phyloP scores from a whole-genome alignment of 2,113 vertebrate genomes.

The Camelus bactrianus region DNA sequence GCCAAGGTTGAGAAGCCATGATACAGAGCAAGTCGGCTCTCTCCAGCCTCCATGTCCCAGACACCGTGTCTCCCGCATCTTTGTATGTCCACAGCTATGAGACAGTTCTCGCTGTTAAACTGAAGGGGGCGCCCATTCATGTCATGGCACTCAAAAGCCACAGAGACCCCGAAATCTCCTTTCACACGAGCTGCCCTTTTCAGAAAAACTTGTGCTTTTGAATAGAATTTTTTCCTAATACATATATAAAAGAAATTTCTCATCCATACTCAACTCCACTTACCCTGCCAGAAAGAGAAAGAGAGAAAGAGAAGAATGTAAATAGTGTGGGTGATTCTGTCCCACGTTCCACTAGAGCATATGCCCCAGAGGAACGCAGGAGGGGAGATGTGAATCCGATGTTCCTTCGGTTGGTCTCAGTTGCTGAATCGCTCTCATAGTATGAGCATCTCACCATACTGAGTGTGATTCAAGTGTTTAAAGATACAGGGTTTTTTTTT shows the following conservation, averaged over 20 bases:
- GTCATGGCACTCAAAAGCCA: not conserved
- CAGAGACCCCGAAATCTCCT: not conserved
- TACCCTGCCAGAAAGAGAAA: constrained; percentile 74
- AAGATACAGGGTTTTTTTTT: constrained; percentile 66
- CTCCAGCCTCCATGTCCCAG: not conserved
- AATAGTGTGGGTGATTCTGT: constrained; percentile 80
- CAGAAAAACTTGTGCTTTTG: constrained; percentile 61
- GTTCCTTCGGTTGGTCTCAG: constrained; percentile 69
- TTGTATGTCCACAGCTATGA: not conserved
- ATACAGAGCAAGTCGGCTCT: not conserved
- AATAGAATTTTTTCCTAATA: constrained; percentile 64
- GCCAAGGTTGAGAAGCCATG: not conserved
- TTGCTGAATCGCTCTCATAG: constrained; percentile 68
- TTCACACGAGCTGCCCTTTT: constrained; percentile 13
- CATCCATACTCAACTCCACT: constrained; percentile 64
- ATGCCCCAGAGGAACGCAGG: constrained; percentile 66
- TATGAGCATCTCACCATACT: constrained; percentile 77
- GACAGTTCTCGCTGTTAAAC: not conserved
- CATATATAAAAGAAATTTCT: constrained; percentile 71
- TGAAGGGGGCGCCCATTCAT: not conserved
- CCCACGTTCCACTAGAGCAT: constrained; percentile 73
- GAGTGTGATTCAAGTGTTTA: constrained; percentile 82
- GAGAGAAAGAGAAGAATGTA: constrained; percentile 76
- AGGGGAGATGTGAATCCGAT: constrained; percentile 64
- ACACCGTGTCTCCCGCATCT: not conserved